Evolutionary conservation across 2,113 vertebrate genomes (phyloP).

Genomic region (Lamprologus sp.): DNA sequence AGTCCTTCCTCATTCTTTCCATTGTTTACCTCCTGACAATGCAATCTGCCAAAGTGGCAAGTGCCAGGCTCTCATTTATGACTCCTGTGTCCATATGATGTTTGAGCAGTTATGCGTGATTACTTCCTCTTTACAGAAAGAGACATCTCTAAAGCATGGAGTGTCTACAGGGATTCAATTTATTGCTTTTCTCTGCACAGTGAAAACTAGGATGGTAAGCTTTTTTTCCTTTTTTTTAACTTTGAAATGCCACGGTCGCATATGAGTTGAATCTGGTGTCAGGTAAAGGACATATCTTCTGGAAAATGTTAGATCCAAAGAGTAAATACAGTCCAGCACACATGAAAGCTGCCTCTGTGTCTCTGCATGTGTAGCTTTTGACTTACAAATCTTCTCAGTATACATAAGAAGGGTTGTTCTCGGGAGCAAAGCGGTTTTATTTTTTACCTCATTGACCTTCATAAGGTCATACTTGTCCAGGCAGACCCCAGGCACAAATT

Average conservation of each 20-base stretch:
- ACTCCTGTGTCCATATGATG: slow-evolving; percentile 37
- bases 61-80: slow-evolving; percentile 24
- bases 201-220: slow-evolving; percentile 15
- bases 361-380: slow-evolving; percentile 8
- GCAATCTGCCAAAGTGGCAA: slow-evolving; percentile 39
- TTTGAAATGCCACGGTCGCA: slow-evolving; percentile 1
- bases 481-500: slow-evolving; percentile 17
- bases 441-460: slow-evolving; percentile 47
- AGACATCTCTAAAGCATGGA: slow-evolving; percentile 11
- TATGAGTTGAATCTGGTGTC: slow-evolving; percentile 6
- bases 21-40: slow-evolving; percentile 65
- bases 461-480: slow-evolving; percentile 30
- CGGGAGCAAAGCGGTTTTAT: slow-evolving; percentile 1
- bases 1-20: slow-evolving; percentile 45
- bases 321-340: slow-evolving; percentile 14
- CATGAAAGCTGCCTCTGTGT: slow-evolving; percentile 5
- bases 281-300: slow-evolving; percentile 35
- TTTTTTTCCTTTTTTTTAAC: not conserved
- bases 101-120: slow-evolving; percentile 47
- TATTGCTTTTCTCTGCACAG: slow-evolving; percentile 25
- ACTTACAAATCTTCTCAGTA: slow-evolving; percentile 19
- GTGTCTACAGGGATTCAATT: slow-evolving; percentile 20
- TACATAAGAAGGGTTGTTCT: not conserved
- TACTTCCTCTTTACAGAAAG: slow-evolving; percentile 32
- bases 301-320: not conserved